A percentile compares a stretch with the other conserved stretches of the same genome.
phyloP scores from a whole-genome alignment of 2,113 vertebrate species.

The Machaerirhynchus nigripectus region DNA sequence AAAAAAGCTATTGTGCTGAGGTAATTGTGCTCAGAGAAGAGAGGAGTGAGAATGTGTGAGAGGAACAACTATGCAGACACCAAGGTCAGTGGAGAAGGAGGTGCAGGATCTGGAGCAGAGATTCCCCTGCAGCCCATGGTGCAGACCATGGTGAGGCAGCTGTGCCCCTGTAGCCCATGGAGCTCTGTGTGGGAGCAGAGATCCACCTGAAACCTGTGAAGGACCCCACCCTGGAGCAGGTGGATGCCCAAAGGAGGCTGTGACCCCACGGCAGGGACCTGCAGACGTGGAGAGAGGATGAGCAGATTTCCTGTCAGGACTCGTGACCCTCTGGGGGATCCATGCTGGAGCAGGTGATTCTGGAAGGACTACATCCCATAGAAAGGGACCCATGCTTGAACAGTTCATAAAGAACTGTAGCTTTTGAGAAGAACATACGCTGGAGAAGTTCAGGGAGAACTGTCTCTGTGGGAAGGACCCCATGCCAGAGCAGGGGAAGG shows the following conservation, averaged over 20 bases:
- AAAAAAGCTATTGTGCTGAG: background rate
- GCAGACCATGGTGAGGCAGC: background rate
- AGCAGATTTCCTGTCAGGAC: background rate
- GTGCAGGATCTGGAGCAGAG: background rate
- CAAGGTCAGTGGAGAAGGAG: background rate
- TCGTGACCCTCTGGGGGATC: background rate
- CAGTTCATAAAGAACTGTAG: background rate
- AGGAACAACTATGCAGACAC: background rate
- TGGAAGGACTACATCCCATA: fast-evolving
- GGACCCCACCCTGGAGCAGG: background rate
- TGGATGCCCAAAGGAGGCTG: background rate
- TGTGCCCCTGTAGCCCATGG: background rate
- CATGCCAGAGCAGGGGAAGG: background rate
- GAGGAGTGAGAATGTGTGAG: background rate
- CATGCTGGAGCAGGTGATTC: fast-evolving
- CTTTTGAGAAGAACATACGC: background rate
- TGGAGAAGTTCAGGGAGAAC: background rate
- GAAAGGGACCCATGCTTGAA: no score
- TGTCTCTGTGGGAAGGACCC: background rate
- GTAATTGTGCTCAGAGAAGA: background rate
- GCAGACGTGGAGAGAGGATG: background rate
- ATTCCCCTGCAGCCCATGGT: background rate
- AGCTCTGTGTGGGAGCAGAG: background rate
- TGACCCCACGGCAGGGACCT: background rate
- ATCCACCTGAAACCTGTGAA: fast-evolving